Evolutionary conservation across 2,888 invertebrate species (phyloP).

Genomic region (Drosophila antonietae): DNA sequence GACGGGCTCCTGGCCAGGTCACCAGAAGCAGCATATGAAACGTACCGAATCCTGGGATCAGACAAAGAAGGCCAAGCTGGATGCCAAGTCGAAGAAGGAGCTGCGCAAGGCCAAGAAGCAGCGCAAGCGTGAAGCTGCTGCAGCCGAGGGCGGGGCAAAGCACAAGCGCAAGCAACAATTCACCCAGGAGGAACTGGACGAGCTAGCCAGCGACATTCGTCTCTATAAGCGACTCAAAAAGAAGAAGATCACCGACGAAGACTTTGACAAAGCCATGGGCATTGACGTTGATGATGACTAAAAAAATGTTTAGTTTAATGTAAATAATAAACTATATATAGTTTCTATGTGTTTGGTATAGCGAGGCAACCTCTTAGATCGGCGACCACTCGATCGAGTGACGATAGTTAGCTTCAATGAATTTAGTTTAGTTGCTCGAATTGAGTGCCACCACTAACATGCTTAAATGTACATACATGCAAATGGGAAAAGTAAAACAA

Average conservation of each 20-base stretch:
- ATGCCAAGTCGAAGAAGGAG: conserved; percentile 86
- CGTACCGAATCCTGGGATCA: conserved; percentile 91
- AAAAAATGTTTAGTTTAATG: conserved; percentile 2
- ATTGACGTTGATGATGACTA: conserved; percentile 66
- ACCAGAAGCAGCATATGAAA: conserved; percentile 85
- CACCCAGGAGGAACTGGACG: conserved; percentile 90
- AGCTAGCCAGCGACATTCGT: conserved; percentile 92
- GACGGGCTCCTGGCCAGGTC: conserved; percentile 91
- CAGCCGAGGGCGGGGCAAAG: conserved; percentile 74
- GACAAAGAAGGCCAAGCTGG: conserved; percentile 87
- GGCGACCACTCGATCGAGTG: neutral
- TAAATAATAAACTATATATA: conserved; percentile 15
- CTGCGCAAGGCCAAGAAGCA: conserved; percentile 85
- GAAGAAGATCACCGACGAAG: conserved; percentile 90
- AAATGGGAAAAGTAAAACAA: neutral
- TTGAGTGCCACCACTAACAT: neutral
- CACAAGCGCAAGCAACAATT: conserved; percentile 86
- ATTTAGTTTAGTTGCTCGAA: neutral
- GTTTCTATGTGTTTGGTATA: neutral
- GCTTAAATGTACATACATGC: neutral
- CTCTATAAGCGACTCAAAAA: conserved; percentile 94
- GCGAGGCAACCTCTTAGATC: neutral
- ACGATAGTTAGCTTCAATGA: neutral
- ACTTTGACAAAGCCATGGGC: conserved; percentile 88
- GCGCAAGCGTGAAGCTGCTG: conserved; percentile 81